phyloP scores from a whole-genome alignment of 2,888 invertebrate genomes.

The Crocallis elinguaria region DNA sequence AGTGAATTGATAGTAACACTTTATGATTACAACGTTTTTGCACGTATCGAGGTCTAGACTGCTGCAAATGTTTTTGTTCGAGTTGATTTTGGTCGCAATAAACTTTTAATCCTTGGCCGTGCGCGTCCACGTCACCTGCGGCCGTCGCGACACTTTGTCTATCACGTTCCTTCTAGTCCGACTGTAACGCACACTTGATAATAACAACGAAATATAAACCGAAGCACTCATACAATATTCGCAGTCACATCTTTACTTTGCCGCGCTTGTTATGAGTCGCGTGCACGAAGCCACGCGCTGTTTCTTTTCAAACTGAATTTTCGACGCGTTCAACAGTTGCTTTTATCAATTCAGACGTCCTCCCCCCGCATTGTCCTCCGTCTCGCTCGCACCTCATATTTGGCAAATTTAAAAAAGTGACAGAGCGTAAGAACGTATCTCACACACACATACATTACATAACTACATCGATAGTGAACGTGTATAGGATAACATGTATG shows the following conservation, averaged over 20 bases:
- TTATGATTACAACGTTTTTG: slow-evolving; percentile 58
- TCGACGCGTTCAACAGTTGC: slow-evolving; percentile 77
- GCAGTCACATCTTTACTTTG: slow-evolving; percentile 77
- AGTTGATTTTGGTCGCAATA: slow-evolving; percentile 73
- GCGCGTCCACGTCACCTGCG: slow-evolving; percentile 75
- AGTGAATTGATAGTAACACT: slow-evolving; percentile 61
- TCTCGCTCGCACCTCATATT: slow-evolving; percentile 65
- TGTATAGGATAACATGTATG: slow-evolving; percentile 51
- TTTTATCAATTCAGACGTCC: slow-evolving; percentile 79
- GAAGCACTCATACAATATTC: slow-evolving; percentile 67
- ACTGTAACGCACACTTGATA: slow-evolving; percentile 52
- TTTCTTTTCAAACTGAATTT: slow-evolving; percentile 78
- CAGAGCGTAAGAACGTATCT: slow-evolving; percentile 49
- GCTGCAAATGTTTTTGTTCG: slow-evolving; percentile 70
- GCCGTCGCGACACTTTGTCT: slow-evolving; percentile 55
- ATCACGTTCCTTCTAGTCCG: slow-evolving; percentile 45
- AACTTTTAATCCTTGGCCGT: slow-evolving; percentile 74
- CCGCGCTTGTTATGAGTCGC: slow-evolving; percentile 55
- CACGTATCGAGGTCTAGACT: slow-evolving; percentile 58
- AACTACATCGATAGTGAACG: slow-evolving; percentile 51
- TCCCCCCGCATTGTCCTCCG: slow-evolving; percentile 60
- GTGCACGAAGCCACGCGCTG: slow-evolving; percentile 60
- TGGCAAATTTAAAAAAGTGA: slow-evolving; percentile 56
- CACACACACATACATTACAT: slow-evolving; percentile 55
- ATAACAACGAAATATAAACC: slow-evolving; percentile 56